A percentile compares a stretch with the other conserved stretches of the same genome.
These are phyloP conservation scores for Thera obeliscata DNA, from an alignment of 2,888 invertebrate genomes.

Conservation along the genomic window DNA sequence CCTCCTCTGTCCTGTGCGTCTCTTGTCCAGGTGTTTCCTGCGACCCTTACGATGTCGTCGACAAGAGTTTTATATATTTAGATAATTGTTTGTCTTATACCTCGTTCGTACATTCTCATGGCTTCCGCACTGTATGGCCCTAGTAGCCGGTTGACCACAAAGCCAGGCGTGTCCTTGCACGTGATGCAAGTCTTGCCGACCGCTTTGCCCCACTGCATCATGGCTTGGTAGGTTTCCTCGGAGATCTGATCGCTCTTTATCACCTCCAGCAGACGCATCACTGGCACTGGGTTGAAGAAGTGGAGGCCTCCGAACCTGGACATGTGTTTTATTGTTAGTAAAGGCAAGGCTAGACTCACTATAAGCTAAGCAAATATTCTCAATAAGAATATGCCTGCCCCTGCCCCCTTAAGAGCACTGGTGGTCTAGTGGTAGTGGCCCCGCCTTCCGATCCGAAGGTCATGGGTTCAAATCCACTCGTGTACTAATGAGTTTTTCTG, in stretches of 20 bases:
- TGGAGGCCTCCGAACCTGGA: slow-evolving; percentile 92
- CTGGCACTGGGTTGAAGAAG: slow-evolving; percentile 96
- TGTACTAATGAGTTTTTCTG: no score
- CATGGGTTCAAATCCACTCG: no score
- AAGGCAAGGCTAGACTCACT: no score
- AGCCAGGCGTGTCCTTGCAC: slow-evolving; percentile 96
- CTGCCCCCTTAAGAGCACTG: no score
- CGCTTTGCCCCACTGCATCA: slow-evolving; percentile 92
- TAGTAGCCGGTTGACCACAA: slow-evolving; percentile 94
- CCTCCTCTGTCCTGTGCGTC: no score
- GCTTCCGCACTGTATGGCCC: slow-evolving; percentile 94
- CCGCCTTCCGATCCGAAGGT: no score
- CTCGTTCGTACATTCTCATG: slow-evolving; percentile 92
- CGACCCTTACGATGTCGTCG: no score
- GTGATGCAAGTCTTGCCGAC: slow-evolving; percentile 93
- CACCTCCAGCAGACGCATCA: slow-evolving; percentile 95
- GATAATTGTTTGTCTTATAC: slow-evolving; percentile 58
- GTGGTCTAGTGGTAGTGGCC: no score
- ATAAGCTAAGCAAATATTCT: no score
- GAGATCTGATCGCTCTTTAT: slow-evolving; percentile 90
- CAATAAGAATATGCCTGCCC: no score
- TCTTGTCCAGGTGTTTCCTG: no score
- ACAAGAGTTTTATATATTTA: no score
- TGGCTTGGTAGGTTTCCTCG: slow-evolving; percentile 88
- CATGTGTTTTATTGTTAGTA: neutral